These are phyloP conservation scores for Drosophila sp. DNA, from an alignment of 1,140 invertebrate species.

Conservation along the genomic window DNA sequence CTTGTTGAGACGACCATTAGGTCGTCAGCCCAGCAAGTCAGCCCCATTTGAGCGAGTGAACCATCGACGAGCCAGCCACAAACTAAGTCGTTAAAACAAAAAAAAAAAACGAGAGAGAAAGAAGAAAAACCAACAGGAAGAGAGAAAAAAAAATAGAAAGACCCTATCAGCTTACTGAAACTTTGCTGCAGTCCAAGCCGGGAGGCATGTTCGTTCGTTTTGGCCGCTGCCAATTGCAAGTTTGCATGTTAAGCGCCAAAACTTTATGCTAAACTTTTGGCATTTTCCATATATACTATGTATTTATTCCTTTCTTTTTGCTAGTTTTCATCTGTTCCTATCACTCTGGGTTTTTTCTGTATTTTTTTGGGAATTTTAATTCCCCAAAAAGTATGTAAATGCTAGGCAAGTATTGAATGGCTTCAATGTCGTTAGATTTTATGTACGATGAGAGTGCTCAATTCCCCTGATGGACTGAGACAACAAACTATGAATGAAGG, in stretches of 20 bases:
- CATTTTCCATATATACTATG: constrained; percentile 42
- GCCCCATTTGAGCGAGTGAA: no score
- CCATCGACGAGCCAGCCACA: constrained; percentile 39
- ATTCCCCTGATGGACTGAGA: constrained; percentile 5
- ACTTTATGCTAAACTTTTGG: constrained; percentile 77
- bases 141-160: background rate
- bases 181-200: constrained; percentile 46
- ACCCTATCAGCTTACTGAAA: constrained; percentile 69
- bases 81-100: constrained; percentile 79
- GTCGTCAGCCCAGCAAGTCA: background rate
- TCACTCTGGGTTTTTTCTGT: constrained; percentile 34
- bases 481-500: constrained; percentile 21
- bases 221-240: constrained; percentile 71
- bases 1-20: constrained; percentile 22
- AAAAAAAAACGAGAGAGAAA: constrained; percentile 46
- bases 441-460: constrained; percentile 29
- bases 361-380: constrained; percentile 65
- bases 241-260: constrained; percentile 75
- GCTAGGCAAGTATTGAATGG: constrained; percentile 61
- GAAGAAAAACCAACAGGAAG: background rate
- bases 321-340: constrained; percentile 6
- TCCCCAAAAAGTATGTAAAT: constrained; percentile 72
- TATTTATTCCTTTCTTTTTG: background rate
- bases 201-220: constrained; percentile 46
- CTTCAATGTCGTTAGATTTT: constrained; percentile 72